Evolutionary conservation across 1,140 invertebrate species (phyloP).

Genomic region (Papilio glaucus): DNA sequence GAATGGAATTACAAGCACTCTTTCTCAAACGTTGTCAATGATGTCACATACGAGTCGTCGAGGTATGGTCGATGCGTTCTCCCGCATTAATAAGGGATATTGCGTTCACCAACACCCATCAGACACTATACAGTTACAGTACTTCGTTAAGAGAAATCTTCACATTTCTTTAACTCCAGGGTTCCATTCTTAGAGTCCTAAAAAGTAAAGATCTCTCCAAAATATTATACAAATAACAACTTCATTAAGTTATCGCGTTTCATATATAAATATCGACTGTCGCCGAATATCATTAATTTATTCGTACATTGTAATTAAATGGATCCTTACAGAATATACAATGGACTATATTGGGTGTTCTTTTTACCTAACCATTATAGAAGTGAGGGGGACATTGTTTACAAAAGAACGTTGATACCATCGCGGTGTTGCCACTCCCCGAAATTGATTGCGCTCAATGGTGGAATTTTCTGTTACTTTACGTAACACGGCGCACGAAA

Average conservation of each 20-base stretch:
- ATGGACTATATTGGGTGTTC: background rate
- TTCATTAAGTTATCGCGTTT: background rate
- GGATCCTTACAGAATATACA: background rate
- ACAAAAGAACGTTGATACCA: constrained; percentile 24
- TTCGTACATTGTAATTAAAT: constrained; percentile 15
- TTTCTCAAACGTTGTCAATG: too few relatives aligned
- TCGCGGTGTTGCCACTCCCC: background rate
- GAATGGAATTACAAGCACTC: too few relatives aligned
- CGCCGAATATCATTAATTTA: background rate
- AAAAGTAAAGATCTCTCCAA: background rate
- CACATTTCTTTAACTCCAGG: too few relatives aligned
- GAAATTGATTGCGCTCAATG: background rate
- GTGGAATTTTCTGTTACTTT: constrained; percentile 21
- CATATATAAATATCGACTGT: background rate
- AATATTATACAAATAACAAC: background rate
- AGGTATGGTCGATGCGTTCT: too few relatives aligned
- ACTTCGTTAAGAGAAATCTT: too few relatives aligned
- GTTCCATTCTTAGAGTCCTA: background rate
- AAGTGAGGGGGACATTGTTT: constrained; percentile 25
- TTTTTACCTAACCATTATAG: background rate
- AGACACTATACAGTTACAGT: too few relatives aligned
- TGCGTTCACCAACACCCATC: too few relatives aligned
- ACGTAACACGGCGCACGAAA: background rate
- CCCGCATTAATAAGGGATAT: too few relatives aligned
- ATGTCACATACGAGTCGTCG: too few relatives aligned